Conservation (phyloP, 2,797 vertebrate genomes). For the Cygnus olor region DNA sequence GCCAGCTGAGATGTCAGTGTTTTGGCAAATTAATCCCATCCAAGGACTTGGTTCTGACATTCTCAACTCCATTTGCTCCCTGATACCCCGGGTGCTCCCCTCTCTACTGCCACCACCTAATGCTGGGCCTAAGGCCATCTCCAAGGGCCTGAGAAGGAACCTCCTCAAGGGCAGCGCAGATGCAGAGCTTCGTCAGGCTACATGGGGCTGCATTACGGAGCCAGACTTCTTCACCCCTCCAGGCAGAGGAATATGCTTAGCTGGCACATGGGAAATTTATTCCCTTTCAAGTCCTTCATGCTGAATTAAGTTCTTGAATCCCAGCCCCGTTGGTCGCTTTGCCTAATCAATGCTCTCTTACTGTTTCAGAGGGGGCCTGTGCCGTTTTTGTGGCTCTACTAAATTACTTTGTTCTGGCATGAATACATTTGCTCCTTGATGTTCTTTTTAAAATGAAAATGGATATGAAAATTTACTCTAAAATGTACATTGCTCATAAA, state of each 20-base stretch:
- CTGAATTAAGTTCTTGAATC: conserved; percentile 71
- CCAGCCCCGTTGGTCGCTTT: conserved; percentile 55
- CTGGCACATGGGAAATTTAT: conserved; percentile 22
- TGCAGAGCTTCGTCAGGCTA: neutral
- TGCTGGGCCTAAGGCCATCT: neutral
- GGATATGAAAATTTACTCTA: conserved; percentile 72
- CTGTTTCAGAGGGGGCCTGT: conserved; percentile 37
- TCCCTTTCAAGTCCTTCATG: conserved; percentile 69
- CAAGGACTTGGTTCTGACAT: neutral
- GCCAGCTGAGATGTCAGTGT: neutral
- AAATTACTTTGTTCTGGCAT: conserved; percentile 66
- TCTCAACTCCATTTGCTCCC: neutral
- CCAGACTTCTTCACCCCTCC: neutral
- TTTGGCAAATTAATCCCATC: neutral
- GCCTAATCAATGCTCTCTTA: conserved; percentile 31
- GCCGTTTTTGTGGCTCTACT: conserved; percentile 56
- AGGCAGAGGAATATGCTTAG: conserved; percentile 2
- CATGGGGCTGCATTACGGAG: neutral
- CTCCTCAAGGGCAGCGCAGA: neutral
- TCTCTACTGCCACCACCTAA: rapidly evolving
- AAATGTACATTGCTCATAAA: conserved; percentile 73
- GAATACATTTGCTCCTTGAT: conserved; percentile 66
- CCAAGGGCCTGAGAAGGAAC: neutral
- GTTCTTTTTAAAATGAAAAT: conserved; percentile 64
- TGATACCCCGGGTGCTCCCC: neutral